Evolutionary conservation across 2,113 vertebrate genomes (phyloP).

Genomic region (Pseudolaguvia tuberculata): DNA sequence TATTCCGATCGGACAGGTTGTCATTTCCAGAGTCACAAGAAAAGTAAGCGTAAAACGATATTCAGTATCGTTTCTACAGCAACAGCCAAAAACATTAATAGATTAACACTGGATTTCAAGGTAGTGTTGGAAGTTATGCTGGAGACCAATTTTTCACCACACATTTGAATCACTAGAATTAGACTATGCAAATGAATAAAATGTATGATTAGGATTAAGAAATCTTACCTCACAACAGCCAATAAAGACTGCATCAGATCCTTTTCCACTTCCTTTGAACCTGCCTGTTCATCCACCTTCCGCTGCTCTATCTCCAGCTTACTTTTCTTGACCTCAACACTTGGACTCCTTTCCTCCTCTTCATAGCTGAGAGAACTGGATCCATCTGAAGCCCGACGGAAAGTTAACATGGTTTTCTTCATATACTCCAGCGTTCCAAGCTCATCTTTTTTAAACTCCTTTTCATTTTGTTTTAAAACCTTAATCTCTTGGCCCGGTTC

Average conservation of each 20-base stretch:
- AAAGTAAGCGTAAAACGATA: too few relatives aligned
- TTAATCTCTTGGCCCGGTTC: not conserved
- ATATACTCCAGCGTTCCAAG: not conserved
- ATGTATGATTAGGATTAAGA: too few relatives aligned
- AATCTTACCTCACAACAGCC: slow-evolving; percentile 53
- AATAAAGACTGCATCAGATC: slow-evolving; percentile 46
- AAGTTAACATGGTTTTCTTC: slow-evolving; percentile 46
- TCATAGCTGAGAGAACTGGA: slow-evolving; percentile 56
- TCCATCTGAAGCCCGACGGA: slow-evolving; percentile 49
- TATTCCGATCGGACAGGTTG: too few relatives aligned
- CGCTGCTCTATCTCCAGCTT: not conserved
- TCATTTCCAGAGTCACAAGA: too few relatives aligned
- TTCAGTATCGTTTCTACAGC: too few relatives aligned
- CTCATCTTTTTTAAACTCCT: not conserved
- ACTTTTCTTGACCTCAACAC: not conserved
- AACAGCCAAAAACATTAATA: too few relatives aligned
- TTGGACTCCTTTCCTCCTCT: slow-evolving; percentile 44
- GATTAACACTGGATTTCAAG: too few relatives aligned
- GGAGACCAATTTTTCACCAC: too few relatives aligned
- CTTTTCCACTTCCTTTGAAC: not conserved
- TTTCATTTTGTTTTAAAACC: not conserved
- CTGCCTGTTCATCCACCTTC: not conserved
- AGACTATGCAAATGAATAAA: too few relatives aligned
- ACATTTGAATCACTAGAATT: too few relatives aligned
- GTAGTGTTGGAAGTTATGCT: too few relatives aligned